These are phyloP conservation scores for Poecilia wingei DNA, from an alignment of 2,797 vertebrate genomes.

Conservation along the genomic window DNA sequence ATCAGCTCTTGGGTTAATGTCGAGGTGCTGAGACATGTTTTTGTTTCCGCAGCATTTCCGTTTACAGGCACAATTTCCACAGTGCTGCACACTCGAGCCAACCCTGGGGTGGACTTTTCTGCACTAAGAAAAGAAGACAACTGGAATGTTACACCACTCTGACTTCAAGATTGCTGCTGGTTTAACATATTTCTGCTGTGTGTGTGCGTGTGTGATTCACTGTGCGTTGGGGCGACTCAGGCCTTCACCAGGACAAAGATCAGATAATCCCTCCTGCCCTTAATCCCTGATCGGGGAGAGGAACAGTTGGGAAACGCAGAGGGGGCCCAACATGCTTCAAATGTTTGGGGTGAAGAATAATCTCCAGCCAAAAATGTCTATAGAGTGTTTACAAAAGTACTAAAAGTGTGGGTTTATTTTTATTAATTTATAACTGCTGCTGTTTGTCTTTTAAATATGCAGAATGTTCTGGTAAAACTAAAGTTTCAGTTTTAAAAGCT, in stretches of 20 bases:
- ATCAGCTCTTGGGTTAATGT: slow-evolving; percentile 4
- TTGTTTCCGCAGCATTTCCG: not conserved
- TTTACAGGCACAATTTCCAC: slow-evolving; percentile 6
- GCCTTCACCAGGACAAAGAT: slow-evolving; percentile 28
- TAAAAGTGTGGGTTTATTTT: not conserved
- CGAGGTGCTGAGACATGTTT: not conserved
- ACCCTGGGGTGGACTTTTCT: not conserved
- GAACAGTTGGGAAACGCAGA: not conserved
- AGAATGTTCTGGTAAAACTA: not conserved
- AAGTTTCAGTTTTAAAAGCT: not conserved
- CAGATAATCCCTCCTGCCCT: slow-evolving; percentile 49
- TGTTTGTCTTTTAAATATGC: not conserved
- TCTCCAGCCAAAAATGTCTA: not conserved
- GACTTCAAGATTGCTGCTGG: not conserved
- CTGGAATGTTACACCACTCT: not conserved
- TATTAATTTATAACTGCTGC: not conserved
- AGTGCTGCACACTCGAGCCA: not conserved
- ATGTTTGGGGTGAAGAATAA: slow-evolving; percentile 10
- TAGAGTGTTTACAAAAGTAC: not conserved
- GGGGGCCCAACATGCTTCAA: not conserved
- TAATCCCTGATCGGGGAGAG: slow-evolving; percentile 38
- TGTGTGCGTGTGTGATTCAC: not conserved
- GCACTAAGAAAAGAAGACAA: not conserved
- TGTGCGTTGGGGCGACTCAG: slow-evolving; percentile 9
- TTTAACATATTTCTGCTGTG: not conserved